Evolutionary conservation across 2,113 vertebrate species (phyloP).

Genomic region (Hoplias malabaricus): DNA sequence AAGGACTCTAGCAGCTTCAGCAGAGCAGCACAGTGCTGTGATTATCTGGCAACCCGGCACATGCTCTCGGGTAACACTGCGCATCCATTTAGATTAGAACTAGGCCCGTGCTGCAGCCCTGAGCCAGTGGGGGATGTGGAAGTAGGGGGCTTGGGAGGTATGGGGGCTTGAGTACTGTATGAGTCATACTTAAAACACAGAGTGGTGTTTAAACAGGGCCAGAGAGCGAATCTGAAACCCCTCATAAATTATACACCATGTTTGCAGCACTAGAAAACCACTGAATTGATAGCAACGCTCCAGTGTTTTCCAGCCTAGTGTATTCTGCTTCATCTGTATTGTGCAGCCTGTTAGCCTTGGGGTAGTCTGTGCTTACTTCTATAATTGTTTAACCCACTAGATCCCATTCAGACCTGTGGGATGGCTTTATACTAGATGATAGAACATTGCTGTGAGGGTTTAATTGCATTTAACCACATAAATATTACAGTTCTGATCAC

Average conservation of each 20-base stretch:
- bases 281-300: neutral
- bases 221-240: neutral
- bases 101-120: neutral
- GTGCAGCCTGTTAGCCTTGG: too few species aligned
- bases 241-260: neutral
- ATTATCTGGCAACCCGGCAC: constrained; percentile 10
- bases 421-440: too few species aligned
- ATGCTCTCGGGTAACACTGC: constrained; percentile 3
- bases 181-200: constrained; percentile 11
- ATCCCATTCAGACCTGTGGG: too few species aligned
- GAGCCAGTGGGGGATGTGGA: neutral
- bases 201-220: neutral
- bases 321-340: too few species aligned
- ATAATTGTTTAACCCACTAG: too few species aligned
- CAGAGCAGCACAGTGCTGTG: constrained; percentile 18
- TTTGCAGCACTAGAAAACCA: neutral
- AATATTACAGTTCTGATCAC: too few species aligned
- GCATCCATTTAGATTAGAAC: constrained; percentile 33
- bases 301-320: neutral
- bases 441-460: too few species aligned
- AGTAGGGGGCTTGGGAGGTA: neutral
- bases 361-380: too few species aligned
- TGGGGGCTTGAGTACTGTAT: neutral
- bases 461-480: too few species aligned
- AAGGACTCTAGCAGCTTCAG: constrained; percentile 9